A percentile compares a stretch with the other conserved stretches of the same genome.
Conservation (phyloP, 1,140 invertebrate genomes). For the Colletes gigas region DNA sequence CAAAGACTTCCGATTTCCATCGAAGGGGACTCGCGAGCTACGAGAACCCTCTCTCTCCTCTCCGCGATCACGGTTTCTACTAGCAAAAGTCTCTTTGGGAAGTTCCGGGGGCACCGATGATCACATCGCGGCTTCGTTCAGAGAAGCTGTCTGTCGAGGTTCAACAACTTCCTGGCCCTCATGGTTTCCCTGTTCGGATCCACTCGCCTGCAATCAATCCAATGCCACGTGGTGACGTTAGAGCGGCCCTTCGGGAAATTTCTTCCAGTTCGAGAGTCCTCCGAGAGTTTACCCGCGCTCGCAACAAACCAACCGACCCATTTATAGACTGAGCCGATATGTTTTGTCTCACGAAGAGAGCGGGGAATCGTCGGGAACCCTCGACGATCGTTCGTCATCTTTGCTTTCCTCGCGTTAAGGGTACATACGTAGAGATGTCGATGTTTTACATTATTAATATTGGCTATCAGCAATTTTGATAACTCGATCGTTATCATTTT, state of each 20-base stretch:
- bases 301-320: neutral
- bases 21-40: too few relatives aligned
- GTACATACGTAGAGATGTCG: too few relatives aligned
- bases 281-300: too few relatives aligned
- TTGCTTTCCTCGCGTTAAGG: too few relatives aligned
- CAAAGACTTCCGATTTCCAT: too few relatives aligned
- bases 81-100: neutral
- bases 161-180: conserved; percentile 66
- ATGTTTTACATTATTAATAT: too few relatives aligned
- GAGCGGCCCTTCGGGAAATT: neutral
- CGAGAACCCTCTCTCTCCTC: too few relatives aligned
- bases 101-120: too few relatives aligned
- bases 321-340: neutral
- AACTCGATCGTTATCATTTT: too few relatives aligned
- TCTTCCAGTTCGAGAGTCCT: too few relatives aligned
- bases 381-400: too few relatives aligned
- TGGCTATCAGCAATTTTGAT: too few relatives aligned
- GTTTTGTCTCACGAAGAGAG: neutral
- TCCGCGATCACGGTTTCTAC: neutral
- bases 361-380: neutral
- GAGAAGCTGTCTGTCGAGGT: conserved; percentile 68
- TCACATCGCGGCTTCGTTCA: conserved; percentile 25
- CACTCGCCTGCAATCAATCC: conserved; percentile 51
- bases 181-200: conserved; percentile 39
- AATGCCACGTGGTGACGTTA: neutral